These are phyloP conservation scores for Philhelius pedissequus DNA, from an alignment of 2,888 invertebrate genomes.

Conservation along the genomic window DNA sequence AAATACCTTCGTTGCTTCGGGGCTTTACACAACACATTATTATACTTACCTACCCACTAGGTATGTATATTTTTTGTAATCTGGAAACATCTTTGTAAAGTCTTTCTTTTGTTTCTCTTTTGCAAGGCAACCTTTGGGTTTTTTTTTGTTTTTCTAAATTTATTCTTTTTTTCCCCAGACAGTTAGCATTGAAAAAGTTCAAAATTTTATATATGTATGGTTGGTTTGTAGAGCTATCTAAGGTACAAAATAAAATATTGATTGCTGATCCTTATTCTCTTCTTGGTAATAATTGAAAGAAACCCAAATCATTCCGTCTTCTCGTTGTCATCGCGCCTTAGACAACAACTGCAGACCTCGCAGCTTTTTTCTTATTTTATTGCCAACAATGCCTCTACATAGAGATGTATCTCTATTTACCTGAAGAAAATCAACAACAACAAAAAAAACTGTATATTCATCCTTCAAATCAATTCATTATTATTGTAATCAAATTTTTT, in stretches of 20 bases:
- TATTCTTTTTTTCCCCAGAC: not conserved
- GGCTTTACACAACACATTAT: too few relatives aligned
- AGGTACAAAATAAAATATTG: not conserved
- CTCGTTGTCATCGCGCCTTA: not conserved
- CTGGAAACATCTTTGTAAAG: not conserved
- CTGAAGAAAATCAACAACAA: not conserved
- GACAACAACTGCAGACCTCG: conserved; percentile 6
- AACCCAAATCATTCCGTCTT: not conserved
- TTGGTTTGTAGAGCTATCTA: too few relatives aligned
- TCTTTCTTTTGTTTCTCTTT: not conserved
- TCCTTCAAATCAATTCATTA: conserved; percentile 4
- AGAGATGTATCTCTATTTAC: not conserved
- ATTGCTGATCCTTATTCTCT: not conserved
- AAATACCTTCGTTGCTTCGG: not conserved
- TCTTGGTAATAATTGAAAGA: not conserved
- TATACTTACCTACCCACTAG: not conserved
- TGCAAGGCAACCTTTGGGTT: not conserved
- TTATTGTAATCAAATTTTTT: conserved; percentile 5
- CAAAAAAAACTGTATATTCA: not conserved
- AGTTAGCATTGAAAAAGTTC: conserved; percentile 2
- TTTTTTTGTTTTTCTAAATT: not conserved
- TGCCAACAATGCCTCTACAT: not conserved
- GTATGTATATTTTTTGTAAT: not conserved
- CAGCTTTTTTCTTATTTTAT: not conserved
- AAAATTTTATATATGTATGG: not conserved